Conservation (phyloP, 2,888 invertebrate species). For the Drosophila leonis region DNA sequence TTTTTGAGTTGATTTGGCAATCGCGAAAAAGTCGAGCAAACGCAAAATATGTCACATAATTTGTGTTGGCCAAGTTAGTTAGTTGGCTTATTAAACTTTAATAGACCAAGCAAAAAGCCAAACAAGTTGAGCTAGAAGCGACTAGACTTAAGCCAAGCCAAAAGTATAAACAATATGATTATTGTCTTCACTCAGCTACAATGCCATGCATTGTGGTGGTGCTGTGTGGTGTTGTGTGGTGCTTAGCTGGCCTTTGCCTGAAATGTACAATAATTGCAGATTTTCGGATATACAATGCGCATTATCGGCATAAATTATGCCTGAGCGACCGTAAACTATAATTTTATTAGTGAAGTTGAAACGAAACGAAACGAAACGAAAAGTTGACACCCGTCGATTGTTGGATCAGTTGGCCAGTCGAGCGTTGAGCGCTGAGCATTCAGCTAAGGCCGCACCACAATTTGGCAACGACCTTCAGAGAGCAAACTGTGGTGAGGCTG, state of each 20-base stretch:
- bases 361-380: constrained; percentile 11
- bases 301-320: constrained; percentile 64
- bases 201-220: constrained; percentile 62
- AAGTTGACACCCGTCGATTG: constrained; percentile 49
- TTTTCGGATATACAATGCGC: constrained; percentile 52
- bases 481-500: neutral
- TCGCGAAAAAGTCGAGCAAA: constrained; percentile 37
- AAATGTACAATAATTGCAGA: constrained; percentile 49
- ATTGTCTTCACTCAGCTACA: constrained; percentile 35
- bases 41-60: constrained; percentile 65
- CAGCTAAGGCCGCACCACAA: constrained; percentile 43
- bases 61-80: constrained; percentile 46
- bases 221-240: constrained; percentile 11
- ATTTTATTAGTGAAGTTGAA: constrained; percentile 30
- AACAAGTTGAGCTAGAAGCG: constrained; percentile 17
- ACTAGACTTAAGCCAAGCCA: neutral
- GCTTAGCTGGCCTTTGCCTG: constrained; percentile 53
- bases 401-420: constrained; percentile 55
- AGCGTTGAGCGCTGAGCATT: constrained; percentile 20
- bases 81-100: constrained; percentile 22
- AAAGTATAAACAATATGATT: constrained; percentile 25
- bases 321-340: constrained; percentile 43
- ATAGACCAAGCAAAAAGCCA: constrained; percentile 7
- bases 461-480: constrained; percentile 67
- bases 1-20: constrained; percentile 57